A percentile compares a stretch with the other conserved stretches of the same genome.
Evolutionary conservation across 2,888 invertebrate genomes (phyloP).

Genomic region (Drosophila flavopinicola): DNA sequence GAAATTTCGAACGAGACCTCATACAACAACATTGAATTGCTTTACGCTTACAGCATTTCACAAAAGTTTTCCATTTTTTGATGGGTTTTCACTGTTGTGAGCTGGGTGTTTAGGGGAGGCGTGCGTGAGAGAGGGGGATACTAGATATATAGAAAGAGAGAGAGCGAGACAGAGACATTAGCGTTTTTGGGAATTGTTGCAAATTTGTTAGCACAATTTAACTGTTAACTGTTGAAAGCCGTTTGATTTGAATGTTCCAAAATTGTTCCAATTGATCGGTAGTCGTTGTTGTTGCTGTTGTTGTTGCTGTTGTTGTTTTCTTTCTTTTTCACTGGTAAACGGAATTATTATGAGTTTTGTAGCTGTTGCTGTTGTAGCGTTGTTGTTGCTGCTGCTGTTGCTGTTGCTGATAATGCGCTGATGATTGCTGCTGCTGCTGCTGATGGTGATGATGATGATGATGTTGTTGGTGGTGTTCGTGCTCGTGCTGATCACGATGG

Average conservation of each 20-base stretch:
- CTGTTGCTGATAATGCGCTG: slow-evolving; percentile 43
- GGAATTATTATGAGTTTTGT: slow-evolving; percentile 82
- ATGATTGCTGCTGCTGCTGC: slow-evolving; percentile 41
- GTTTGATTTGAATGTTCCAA: slow-evolving; percentile 70
- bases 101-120: slow-evolving; percentile 56
- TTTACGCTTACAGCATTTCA: slow-evolving; percentile 53
- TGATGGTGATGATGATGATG: slow-evolving; percentile 34
- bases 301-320: slow-evolving; percentile 15
- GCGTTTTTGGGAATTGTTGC: slow-evolving; percentile 34
- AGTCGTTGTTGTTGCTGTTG: slow-evolving; percentile 46
- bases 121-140: slow-evolving; percentile 44
- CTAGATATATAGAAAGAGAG: slow-evolving; percentile 7
- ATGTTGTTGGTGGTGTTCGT: slow-evolving; percentile 20
- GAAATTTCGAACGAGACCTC: slow-evolving; percentile 42
- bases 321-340: slow-evolving; percentile 80
- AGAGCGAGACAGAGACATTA: slow-evolving; percentile 26
- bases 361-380: slow-evolving; percentile 80
- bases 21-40: slow-evolving; percentile 63
- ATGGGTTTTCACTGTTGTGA: slow-evolving; percentile 25
- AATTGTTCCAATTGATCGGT: slow-evolving; percentile 59
- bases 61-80: slow-evolving; percentile 49
- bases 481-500: too few relatives aligned
- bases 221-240: slow-evolving; percentile 77
- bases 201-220: slow-evolving; percentile 80
- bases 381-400: slow-evolving; percentile 62